Evolutionary conservation across 64 coral and sea anemone genomes (phyloP).

Genomic region (Dendronephthya gigantea): DNA sequence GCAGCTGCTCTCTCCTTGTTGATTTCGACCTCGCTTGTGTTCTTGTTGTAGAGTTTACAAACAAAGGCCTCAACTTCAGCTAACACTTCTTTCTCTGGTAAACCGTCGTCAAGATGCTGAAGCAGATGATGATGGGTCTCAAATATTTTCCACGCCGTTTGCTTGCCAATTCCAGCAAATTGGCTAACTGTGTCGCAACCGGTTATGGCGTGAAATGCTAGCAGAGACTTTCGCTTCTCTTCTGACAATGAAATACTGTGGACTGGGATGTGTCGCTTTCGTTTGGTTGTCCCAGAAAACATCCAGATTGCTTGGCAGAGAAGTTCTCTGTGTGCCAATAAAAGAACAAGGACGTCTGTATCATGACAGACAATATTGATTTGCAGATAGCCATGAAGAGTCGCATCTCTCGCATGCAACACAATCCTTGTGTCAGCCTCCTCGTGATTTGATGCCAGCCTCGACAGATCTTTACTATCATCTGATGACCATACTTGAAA

Average conservation of each 20-base stretch:
- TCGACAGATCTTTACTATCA: conserved; percentile 7
- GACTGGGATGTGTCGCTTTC: conserved; percentile 23
- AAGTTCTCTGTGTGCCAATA: conserved; percentile 1
- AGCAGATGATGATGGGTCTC: neutral
- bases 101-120: neutral
- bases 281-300: conserved; percentile 28
- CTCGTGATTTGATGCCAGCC: conserved; percentile 30
- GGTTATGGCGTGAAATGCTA: conserved; percentile 35
- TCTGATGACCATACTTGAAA: conserved; percentile 32
- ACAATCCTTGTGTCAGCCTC: conserved; percentile 14
- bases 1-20: conserved; percentile 29
- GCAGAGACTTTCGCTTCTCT: conserved; percentile 34
- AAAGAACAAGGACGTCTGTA: conserved; percentile 17
- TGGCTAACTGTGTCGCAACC: conserved; percentile 26
- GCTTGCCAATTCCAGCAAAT: neutral
- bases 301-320: conserved; percentile 33
- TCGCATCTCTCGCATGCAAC: conserved; percentile 15
- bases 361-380: conserved; percentile 18
- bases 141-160: neutral
- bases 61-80: neutral
- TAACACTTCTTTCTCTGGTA: neutral
- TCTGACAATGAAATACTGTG: conserved; percentile 21
- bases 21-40: conserved; percentile 26
- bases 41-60: neutral
- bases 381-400: neutral